Percentiles rank a stretch among this genome's conserved stretches.
Conservation (phyloP, 2,113 vertebrate species). For the Phrynosoma blainvillii region DNA sequence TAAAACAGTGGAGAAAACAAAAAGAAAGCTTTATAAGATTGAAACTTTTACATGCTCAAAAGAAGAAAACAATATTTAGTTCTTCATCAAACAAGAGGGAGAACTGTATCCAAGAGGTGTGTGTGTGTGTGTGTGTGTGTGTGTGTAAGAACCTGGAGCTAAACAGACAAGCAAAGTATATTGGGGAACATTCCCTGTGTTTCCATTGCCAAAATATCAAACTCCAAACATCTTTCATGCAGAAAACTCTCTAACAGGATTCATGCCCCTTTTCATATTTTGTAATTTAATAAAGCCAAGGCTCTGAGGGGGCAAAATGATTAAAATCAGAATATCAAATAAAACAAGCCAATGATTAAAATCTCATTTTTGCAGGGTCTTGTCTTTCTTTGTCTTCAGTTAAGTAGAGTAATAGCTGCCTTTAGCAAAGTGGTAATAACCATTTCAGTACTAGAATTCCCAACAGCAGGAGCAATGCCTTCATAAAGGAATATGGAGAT, state of each 20-base stretch:
- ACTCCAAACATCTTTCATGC: constrained; percentile 24
- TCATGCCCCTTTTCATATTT: constrained; percentile 52
- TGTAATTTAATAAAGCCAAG: constrained; percentile 63
- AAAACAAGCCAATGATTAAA: constrained; percentile 59
- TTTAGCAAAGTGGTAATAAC: constrained; percentile 60
- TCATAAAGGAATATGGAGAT: constrained; percentile 58
- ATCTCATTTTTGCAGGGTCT: constrained; percentile 56
- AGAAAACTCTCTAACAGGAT: constrained; percentile 21
- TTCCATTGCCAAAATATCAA: not conserved
- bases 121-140: not conserved
- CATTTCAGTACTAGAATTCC: constrained; percentile 58
- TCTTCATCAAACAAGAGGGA: not conserved
- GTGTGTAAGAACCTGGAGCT: not conserved
- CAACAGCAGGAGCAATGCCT: constrained; percentile 54
- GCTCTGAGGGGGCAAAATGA: not conserved
- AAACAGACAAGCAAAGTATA: not conserved
- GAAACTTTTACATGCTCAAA: not conserved
- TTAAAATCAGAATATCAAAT: constrained; percentile 59
- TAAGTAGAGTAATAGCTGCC: constrained; percentile 60
- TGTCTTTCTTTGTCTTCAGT: constrained; percentile 62
- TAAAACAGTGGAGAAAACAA: not conserved
- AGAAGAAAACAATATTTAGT: not conserved
- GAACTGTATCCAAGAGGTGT: not conserved
- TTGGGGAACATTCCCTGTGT: not conserved
- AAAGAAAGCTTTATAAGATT: not conserved